These are phyloP conservation scores for Poecilia gillii DNA, from an alignment of 2,797 vertebrate genomes.

Conservation along the genomic window DNA sequence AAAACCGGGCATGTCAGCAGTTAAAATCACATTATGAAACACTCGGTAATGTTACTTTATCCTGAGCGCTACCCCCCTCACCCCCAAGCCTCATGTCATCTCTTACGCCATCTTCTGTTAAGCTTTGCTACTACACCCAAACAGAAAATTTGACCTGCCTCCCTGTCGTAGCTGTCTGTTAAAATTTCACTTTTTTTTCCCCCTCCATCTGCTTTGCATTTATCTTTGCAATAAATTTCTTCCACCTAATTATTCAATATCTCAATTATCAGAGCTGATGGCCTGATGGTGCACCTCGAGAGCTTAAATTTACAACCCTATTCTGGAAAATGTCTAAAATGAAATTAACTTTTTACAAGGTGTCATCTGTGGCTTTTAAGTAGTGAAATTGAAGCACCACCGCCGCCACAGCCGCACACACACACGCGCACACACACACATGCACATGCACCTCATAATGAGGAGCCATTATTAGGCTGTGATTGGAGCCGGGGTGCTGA, in stretches of 20 bases:
- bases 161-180: constrained; percentile 25
- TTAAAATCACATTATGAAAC: constrained; percentile 39
- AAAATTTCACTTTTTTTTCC: constrained; percentile 4
- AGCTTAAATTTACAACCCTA: constrained; percentile 74
- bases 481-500: constrained; percentile 75
- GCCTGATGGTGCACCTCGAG: constrained; percentile 52
- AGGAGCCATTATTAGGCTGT: constrained; percentile 79
- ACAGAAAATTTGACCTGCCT: constrained; percentile 7
- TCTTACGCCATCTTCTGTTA: constrained; percentile 77
- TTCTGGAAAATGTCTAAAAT: constrained; percentile 78
- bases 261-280: constrained; percentile 71
- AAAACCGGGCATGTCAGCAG: constrained; percentile 32
- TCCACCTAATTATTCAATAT: constrained; percentile 74
- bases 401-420: constrained; percentile 1
- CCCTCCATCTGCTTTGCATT: constrained; percentile 54
- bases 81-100: constrained; percentile 10
- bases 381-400: constrained; percentile 66
- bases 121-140: constrained; percentile 35
- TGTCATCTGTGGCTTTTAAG: constrained; percentile 81
- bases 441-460: constrained; percentile 66
- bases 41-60: constrained; percentile 39
- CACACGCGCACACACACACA: constrained; percentile 9
- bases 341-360: constrained; percentile 82
- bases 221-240: constrained; percentile 60
- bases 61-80: constrained; percentile 33